Conservation (phyloP, 2,888 invertebrate genomes). For the Archips xylosteana region DNA sequence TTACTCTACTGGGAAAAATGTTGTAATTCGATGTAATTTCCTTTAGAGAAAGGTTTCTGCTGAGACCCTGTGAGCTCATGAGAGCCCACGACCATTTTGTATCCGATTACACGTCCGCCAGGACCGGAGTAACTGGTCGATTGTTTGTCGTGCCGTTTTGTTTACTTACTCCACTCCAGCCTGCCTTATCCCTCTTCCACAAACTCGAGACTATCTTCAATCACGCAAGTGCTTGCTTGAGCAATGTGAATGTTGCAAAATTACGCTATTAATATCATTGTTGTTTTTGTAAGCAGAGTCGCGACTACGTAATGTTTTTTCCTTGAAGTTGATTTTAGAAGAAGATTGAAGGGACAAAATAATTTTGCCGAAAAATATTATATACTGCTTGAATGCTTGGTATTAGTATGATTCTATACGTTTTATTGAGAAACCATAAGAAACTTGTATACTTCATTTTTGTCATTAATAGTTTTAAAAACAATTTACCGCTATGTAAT, state of each 20-base stretch:
- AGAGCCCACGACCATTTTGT: slow-evolving; percentile 69
- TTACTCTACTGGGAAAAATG: slow-evolving; percentile 56
- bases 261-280: slow-evolving; percentile 1
- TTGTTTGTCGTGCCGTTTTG: slow-evolving; percentile 72
- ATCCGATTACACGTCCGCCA: slow-evolving; percentile 74
- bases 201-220: slow-evolving; percentile 62
- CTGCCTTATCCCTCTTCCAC: slow-evolving; percentile 55
- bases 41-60: slow-evolving; percentile 60
- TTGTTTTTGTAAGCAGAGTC: neutral
- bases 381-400: too few species aligned
- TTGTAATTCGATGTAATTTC: slow-evolving; percentile 67
- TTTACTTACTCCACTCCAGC: slow-evolving; percentile 69
- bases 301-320: neutral
- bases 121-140: slow-evolving; percentile 60
- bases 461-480: slow-evolving; percentile 61
- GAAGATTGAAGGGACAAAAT: too few species aligned
- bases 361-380: too few species aligned
- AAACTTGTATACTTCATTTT: neutral
- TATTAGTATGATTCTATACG: too few species aligned
- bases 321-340: too few species aligned
- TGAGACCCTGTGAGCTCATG: slow-evolving; percentile 57
- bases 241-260: slow-evolving; percentile 13
- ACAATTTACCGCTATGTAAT: slow-evolving; percentile 59
- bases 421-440: too few species aligned
- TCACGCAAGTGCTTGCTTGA: slow-evolving; percentile 48